A percentile compares a stretch with the other conserved stretches of the same genome.
phyloP scores from a whole-genome alignment of 2,888 invertebrate species.

The Abrostola tripartita region DNA sequence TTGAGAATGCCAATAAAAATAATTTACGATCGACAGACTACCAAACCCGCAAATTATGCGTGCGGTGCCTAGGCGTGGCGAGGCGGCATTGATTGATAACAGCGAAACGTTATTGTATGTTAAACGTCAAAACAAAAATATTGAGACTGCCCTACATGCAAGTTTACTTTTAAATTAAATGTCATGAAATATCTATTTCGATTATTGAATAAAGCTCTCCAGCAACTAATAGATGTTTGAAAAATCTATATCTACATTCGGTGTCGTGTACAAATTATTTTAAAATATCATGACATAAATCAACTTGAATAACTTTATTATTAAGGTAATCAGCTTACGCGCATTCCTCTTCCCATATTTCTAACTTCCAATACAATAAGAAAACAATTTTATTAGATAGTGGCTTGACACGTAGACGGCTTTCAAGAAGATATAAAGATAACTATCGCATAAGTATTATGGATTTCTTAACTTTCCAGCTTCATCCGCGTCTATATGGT shows the following conservation, averaged over 20 bases:
- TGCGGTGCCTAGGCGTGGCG: conserved; percentile 35
- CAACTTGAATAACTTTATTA: conserved; percentile 52
- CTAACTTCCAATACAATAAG: conserved; percentile 50
- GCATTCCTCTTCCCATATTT: conserved; percentile 45
- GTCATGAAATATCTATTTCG: conserved; percentile 41
- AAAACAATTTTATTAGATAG: conserved; percentile 55
- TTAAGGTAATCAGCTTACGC: conserved; percentile 57
- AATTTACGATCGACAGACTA: conserved; percentile 38
- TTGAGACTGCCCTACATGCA: conserved; percentile 40
- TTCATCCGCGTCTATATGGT: conserved; percentile 48
- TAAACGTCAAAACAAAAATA: conserved; percentile 32
- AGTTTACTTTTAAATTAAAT: conserved; percentile 30
- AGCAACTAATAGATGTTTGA: conserved; percentile 46
- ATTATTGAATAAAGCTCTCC: conserved; percentile 46
- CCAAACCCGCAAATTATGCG: conserved; percentile 51
- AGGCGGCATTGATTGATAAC: conserved; percentile 36
- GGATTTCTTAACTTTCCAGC: conserved; percentile 59
- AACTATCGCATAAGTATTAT: conserved; percentile 56
- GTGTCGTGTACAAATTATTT: conserved; percentile 57
- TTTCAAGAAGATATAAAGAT: conserved; percentile 54
- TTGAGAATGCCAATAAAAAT: conserved; percentile 39
- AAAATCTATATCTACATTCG: conserved; percentile 47
- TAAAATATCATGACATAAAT: conserved; percentile 50
- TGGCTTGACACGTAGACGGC: conserved; percentile 33
- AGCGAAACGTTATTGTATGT: conserved; percentile 40